These are phyloP conservation scores for Hemitrygon akajei DNA, from an alignment of 2,797 vertebrate genomes.

Conservation along the genomic window DNA sequence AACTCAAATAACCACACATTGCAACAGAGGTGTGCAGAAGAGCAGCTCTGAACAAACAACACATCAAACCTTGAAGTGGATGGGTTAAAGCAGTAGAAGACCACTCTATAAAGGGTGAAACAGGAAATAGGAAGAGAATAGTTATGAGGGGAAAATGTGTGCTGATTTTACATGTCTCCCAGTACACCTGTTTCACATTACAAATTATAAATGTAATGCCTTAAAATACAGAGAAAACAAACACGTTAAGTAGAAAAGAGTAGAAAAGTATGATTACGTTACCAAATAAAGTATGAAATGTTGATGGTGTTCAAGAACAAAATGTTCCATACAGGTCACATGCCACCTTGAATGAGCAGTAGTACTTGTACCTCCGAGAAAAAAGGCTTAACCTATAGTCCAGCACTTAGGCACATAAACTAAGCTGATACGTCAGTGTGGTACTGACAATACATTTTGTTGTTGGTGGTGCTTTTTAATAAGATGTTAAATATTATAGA, in stretches of 20 bases:
- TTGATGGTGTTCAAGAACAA: neutral
- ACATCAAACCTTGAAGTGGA: no score
- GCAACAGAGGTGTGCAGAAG: no score
- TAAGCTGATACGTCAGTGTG: no score
- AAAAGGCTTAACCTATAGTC: no score
- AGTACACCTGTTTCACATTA: neutral
- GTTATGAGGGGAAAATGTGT: neutral
- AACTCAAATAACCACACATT: no score
- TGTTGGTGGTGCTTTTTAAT: neutral
- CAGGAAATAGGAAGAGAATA: neutral
- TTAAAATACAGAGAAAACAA: neutral
- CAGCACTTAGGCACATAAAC: no score
- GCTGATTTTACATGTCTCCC: neutral
- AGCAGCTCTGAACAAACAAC: no score
- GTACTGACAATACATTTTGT: no score
- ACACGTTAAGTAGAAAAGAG: neutral
- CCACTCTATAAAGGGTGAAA: neutral
- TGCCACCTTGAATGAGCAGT: no score
- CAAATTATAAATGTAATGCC: neutral
- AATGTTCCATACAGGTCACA: neutral
- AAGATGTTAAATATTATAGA: neutral
- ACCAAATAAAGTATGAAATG: neutral
- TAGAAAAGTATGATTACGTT: neutral
- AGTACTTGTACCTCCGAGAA: no score
- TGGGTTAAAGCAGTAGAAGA: no score